Evolutionary conservation across 2,888 invertebrate genomes (phyloP).

Genomic region (Tholera decimalis): DNA sequence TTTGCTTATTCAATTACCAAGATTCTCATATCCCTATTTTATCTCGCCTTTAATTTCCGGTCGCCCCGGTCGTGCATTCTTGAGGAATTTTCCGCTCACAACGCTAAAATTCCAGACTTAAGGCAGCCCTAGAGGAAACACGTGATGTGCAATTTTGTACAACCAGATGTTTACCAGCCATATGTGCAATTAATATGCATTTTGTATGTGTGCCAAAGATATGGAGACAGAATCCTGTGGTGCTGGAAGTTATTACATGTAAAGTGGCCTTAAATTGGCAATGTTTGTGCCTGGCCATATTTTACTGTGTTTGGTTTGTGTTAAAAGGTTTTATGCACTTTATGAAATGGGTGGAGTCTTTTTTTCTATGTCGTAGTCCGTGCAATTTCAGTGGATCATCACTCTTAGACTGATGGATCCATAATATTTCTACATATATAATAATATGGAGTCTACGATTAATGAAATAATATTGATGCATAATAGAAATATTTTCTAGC

Average conservation of each 20-base stretch:
- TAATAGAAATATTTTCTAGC: background rate
- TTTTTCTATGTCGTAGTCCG: background rate
- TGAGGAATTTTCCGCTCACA: background rate
- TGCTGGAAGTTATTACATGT: slow-evolving; percentile 48
- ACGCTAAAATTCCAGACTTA: background rate
- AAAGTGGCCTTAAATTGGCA: slow-evolving; percentile 28
- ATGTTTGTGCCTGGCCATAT: slow-evolving; percentile 4
- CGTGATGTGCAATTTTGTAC: slow-evolving; percentile 53
- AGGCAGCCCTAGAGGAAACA: slow-evolving; percentile 33
- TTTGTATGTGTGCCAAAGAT: slow-evolving; percentile 59
- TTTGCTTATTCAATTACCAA: slow-evolving; percentile 17
- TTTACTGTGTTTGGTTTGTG: slow-evolving; percentile 8
- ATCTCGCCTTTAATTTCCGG: slow-evolving; percentile 33
- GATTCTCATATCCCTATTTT: slow-evolving; percentile 4
- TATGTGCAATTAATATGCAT: slow-evolving; percentile 59
- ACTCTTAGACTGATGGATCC: background rate
- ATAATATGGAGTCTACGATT: background rate
- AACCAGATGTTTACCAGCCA: slow-evolving; percentile 48
- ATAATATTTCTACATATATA: background rate
- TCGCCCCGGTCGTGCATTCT: background rate
- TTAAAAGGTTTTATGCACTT: slow-evolving; percentile 2
- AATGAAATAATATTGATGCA: background rate
- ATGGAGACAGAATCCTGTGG: slow-evolving; percentile 40
- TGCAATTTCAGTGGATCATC: background rate
- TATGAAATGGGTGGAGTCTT: background rate